Evolutionary conservation across 2,888 invertebrate species (phyloP), one percentile per base, ranked within the genome.

Genomic region (Drosophila formosana): DNA sequence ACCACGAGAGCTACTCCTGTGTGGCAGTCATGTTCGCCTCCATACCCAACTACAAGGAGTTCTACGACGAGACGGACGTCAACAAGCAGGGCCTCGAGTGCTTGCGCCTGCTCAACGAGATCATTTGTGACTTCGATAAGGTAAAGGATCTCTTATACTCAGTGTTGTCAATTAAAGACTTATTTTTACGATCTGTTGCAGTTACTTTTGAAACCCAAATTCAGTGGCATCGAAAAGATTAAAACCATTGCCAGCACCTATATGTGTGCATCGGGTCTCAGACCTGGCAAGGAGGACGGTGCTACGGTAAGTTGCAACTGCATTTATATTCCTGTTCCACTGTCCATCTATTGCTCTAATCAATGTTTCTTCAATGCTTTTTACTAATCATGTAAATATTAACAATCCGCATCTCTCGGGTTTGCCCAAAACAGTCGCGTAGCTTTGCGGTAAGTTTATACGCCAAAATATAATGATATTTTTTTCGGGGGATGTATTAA

Each of bases 21-120:
- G 97, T 99, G 65, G 98, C 97, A 0, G 99, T 99, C 6, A 98
- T 99, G 98, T 99, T 99, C 91, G 98, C 99, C 0, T 98, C 98
- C 1, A 99, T 99, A 85, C 98, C 99, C 4, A 98, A 99, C 93
- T 99, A 98, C 93, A 98, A 98, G 91, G 98, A 98, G 92, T 98
- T 98, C 92, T 98, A 98, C 90, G 97, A 98, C 88, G 98, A 98
- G 92, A 98, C 96, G n/a, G 98, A 98, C 90, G 97, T 98, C 75
- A 98, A 98, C 90, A 98, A 98, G 85, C 98, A 99, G 91, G 98
- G 98, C 0, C 93, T 99, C 41, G 99, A 99, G 92, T 99, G 99
- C 91, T 93, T 99, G 68, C 93, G 99, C 67, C 93, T 99, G 32
- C 94, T 99, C 28, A 99, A 99, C 91, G 99, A 99, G 93, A 99